Conservation (phyloP, 2,888 invertebrate species). For the Dolomedes plantarius region DNA sequence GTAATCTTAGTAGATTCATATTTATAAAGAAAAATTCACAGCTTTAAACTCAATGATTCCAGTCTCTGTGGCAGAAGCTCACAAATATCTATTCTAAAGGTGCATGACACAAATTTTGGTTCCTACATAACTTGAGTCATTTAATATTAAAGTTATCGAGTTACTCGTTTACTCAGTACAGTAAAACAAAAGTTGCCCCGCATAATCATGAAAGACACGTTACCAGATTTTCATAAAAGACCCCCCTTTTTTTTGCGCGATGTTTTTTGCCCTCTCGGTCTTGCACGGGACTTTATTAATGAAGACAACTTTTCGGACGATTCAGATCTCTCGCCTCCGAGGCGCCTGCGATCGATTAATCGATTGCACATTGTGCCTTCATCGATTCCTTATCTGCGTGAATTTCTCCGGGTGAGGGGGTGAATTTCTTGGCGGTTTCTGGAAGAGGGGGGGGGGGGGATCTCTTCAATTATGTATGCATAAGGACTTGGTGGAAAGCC, state of each 20-base stretch:
- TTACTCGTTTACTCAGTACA: no score
- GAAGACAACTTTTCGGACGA: slow-evolving; percentile 10
- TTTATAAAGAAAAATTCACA: no score
- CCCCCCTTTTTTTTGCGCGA: not conserved
- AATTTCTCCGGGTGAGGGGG: not conserved
- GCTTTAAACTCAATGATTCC: no score
- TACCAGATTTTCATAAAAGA: no score
- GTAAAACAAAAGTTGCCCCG: no score
- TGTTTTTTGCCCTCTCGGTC: not conserved
- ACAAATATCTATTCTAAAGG: no score
- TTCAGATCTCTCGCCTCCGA: slow-evolving; percentile 4
- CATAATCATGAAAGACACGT: no score
- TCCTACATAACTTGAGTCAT: no score
- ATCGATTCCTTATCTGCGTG: slow-evolving; percentile 18
- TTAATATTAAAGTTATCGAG: no score
- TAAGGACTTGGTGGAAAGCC: slow-evolving; percentile 1
- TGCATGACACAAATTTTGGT: no score
- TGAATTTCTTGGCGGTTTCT: not conserved
- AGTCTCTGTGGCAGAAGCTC: no score
- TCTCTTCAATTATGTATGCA: slow-evolving; percentile 14
- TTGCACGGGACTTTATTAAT: not conserved
- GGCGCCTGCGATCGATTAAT: slow-evolving; percentile 10
- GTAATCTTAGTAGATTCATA: no score
- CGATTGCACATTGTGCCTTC: slow-evolving; percentile 12
- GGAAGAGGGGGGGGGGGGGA: not conserved